A percentile compares a stretch with the other conserved stretches of the same genome.
These are phyloP conservation scores for Rallus crepitans DNA, from an alignment of 2,797 vertebrate species.

Conservation along the genomic window DNA sequence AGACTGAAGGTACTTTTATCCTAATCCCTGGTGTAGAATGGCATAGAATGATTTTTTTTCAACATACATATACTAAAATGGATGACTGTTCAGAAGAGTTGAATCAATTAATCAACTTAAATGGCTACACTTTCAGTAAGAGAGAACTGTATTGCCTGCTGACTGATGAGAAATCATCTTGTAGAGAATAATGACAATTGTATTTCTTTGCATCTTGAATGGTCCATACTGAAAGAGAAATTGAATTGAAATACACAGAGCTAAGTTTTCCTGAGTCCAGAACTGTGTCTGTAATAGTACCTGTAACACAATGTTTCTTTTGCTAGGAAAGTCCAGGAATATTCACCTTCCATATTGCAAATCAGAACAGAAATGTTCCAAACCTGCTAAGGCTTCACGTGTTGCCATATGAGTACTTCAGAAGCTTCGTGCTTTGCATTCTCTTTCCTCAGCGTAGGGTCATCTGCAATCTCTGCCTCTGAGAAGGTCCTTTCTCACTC, in stretches of 20 bases:
- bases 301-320: background rate
- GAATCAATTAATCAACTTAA: background rate
- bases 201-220: background rate
- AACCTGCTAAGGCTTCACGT: background rate
- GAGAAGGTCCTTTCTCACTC: background rate
- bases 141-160: background rate
- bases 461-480: background rate
- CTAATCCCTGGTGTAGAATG: background rate
- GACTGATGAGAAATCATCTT: background rate
- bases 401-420: background rate
- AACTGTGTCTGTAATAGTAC: background rate
- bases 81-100: background rate
- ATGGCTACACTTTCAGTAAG: background rate
- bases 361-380: background rate
- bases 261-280: background rate
- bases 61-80: background rate
- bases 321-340: background rate
- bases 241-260: background rate
- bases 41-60: background rate
- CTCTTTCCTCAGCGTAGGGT: background rate
- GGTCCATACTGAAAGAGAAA: background rate
- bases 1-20: background rate
- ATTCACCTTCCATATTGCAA: background rate
- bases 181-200: background rate
- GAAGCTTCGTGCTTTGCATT: background rate